phyloP scores from a whole-genome alignment of 2,888 invertebrate species.

The Nymphalis urticae region DNA sequence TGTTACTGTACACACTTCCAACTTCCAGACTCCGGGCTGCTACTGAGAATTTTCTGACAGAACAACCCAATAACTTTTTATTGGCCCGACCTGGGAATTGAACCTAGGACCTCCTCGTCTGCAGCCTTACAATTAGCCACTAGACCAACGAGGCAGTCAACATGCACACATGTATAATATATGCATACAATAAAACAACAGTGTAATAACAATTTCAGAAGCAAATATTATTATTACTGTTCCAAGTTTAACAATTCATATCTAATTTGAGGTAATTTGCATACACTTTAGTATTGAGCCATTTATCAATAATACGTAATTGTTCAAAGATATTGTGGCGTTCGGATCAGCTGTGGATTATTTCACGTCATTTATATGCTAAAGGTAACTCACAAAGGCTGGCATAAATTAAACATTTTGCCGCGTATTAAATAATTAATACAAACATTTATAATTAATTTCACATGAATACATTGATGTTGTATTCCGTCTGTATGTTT shows the following conservation, averaged over 20 bases:
- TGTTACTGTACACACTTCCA: no score
- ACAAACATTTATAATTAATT: neutral
- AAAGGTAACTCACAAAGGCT: conserved; percentile 7
- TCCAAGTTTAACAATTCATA: neutral
- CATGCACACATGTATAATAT: no score
- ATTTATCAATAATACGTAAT: conserved; percentile 24
- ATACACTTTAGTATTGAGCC: conserved; percentile 14
- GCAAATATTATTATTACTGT: neutral
- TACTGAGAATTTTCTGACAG: no score
- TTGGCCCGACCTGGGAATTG: no score
- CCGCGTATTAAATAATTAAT: neutral
- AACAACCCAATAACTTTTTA: no score
- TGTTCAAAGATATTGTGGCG: conserved; percentile 10
- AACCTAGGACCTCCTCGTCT: no score
- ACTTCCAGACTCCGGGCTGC: no score
- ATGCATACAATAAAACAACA: neutral
- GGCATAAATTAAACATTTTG: neutral
- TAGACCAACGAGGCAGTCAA: no score
- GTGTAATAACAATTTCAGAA: neutral
- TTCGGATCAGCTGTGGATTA: conserved; percentile 5
- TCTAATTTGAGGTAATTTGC: conserved; percentile 9
- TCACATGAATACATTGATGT: neutral
- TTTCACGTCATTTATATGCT: conserved; percentile 19
- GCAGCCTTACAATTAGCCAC: no score
- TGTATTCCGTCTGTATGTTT: no score